A percentile compares a stretch with the other conserved stretches of the same genome.
Conservation (phyloP, 1,140 invertebrate species). For the Drosophila auraria region DNA sequence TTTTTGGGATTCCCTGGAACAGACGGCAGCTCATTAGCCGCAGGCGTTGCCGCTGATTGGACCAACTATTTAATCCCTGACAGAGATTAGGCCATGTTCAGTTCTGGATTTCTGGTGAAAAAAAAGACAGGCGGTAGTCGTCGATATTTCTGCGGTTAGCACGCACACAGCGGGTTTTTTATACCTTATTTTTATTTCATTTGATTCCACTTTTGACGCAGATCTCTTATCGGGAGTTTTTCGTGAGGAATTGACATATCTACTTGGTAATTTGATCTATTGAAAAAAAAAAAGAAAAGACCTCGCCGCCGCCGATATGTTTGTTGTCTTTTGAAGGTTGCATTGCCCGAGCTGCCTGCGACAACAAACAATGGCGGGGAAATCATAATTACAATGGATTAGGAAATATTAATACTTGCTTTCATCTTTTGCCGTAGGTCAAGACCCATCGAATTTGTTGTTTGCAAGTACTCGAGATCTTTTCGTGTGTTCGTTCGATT, state of each 20-base stretch:
- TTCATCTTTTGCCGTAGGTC: slow-evolving; percentile 68
- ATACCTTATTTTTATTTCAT: slow-evolving; percentile 13
- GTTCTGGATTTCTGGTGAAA: slow-evolving; percentile 56
- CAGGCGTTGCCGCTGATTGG: slow-evolving; percentile 82
- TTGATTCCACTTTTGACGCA: slow-evolving; percentile 48
- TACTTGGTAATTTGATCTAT: slow-evolving; percentile 77
- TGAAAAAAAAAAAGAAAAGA: slow-evolving; percentile 23
- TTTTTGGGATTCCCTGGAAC: slow-evolving; percentile 61
- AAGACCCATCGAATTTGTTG: slow-evolving; percentile 19
- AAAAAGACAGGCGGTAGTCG: slow-evolving; percentile 67
- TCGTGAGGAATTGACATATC: slow-evolving; percentile 79
- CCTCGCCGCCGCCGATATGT: slow-evolving; percentile 39
- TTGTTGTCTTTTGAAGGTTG: slow-evolving; percentile 58
- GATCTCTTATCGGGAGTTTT: slow-evolving; percentile 71
- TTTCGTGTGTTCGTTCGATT: slow-evolving; percentile 13
- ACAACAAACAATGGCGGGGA: slow-evolving; percentile 72
- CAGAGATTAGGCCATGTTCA: slow-evolving; percentile 64
- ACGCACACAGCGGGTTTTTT: slow-evolving; percentile 22
- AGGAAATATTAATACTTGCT: slow-evolving; percentile 76
- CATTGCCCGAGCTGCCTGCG: slow-evolving; percentile 44
- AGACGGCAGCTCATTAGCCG: slow-evolving; percentile 73
- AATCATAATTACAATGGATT: slow-evolving; percentile 83
- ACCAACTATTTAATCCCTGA: slow-evolving; percentile 61
- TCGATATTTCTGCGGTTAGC: slow-evolving; percentile 59
- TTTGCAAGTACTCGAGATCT: slow-evolving; percentile 49